phyloP scores from a whole-genome alignment of 2,113 vertebrate species.

The Arvicanthis niloticus region DNA sequence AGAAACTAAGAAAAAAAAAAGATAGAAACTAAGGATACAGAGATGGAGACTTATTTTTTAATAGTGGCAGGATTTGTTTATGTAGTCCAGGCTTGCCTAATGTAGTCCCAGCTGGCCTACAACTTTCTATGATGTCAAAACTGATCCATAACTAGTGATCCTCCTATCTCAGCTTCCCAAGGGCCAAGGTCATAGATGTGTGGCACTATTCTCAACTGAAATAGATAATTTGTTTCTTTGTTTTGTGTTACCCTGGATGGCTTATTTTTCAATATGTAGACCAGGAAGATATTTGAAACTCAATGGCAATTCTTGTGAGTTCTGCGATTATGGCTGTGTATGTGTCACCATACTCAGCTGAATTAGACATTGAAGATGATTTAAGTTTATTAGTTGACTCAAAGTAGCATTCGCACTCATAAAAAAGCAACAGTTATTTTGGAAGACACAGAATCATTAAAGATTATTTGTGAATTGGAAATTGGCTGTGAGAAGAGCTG shows the following conservation, averaged over 20 bases:
- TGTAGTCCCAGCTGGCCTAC: neutral
- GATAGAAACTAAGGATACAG: neutral
- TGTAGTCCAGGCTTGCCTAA: neutral
- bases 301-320: neutral
- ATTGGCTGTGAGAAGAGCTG: neutral
- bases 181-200: neutral
- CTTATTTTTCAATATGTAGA: too few species aligned
- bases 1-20: neutral
- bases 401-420: neutral
- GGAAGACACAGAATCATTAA: neutral
- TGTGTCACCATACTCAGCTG: neutral
- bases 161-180: neutral
- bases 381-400: neutral
- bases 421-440: neutral
- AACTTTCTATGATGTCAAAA: neutral
- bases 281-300: neutral
- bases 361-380: neutral
- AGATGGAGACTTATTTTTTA: neutral
- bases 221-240: neutral
- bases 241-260: neutral
- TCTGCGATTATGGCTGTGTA: neutral
- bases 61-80: neutral
- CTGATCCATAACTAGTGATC: neutral
- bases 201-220: neutral
- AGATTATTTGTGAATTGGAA: neutral